Base-by-base conservation (phyloP, 2,797 vertebrate species). In the Pristis pectinata region DNA sequence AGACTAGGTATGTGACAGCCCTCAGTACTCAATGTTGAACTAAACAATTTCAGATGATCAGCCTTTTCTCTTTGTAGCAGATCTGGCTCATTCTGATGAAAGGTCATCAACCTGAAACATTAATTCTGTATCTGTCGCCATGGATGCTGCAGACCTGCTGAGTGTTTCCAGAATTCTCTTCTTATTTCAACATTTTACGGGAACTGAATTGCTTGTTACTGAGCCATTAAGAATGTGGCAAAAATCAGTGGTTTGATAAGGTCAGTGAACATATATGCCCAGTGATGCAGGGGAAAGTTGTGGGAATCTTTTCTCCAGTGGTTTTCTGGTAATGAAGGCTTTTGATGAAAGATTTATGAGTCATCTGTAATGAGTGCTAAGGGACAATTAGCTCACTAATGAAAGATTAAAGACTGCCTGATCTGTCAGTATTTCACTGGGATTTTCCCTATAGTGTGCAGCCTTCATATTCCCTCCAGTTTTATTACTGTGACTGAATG, bases 311-410 rank as follows among this genome's bases (percentile, higher is more conserved):
- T 41, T 3, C 59, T 37, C 59, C 59, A 10, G 85, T 89, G 61
- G 61, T 41, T 70, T 44, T 70, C 89, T 67, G 41, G 2, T 59
- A 92, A 41, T 67, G n/a, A 92, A 67, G n/a, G 17, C 19, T 24
- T 92, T 17, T 37, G 41, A 19, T 41, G 64, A 92, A 37, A 56
- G 89, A 44, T 93, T 64, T 67, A 93, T 93, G 64, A 41, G n/a
- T 44, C 61, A 44, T 70, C 37, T 3, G 64, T 93, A 70, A 70
- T 19, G 37, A 61, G 64, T 19, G 19, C 2, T 70, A 17, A 6
- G 61, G 37, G 37, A 44, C 41, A 93, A 93, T 44, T 93, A 37
- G 61, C 17, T 93, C 64, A 41, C 59, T 93, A 93, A 93, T 93
- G 89, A 11, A 93, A 22, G 17, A 70, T 44, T 70, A n/a, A 24